Conservation (phyloP, 2,113 vertebrate genomes). For the Pantherophis guttatus region DNA sequence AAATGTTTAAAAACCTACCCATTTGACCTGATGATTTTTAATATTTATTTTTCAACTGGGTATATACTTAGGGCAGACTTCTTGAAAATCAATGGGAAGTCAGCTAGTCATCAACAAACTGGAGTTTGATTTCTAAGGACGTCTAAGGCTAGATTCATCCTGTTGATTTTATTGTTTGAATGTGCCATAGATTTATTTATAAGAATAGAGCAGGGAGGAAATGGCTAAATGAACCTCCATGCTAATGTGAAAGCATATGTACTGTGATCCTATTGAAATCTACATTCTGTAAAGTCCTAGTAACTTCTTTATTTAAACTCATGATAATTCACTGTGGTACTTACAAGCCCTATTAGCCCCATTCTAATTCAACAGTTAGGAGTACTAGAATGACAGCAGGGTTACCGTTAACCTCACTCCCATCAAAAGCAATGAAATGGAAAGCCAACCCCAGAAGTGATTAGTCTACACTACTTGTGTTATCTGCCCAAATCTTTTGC, state of each 20-base stretch:
- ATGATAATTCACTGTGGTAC: not conserved
- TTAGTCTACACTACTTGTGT: not conserved
- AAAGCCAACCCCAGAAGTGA: not conserved
- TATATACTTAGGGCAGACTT: not conserved
- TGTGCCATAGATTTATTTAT: not conserved
- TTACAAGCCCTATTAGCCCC: not conserved
- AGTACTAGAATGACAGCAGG: not conserved
- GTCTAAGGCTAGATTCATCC: not conserved
- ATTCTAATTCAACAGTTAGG: not conserved
- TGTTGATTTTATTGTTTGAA: not conserved
- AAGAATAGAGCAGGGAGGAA: not conserved
- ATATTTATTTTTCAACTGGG: not conserved
- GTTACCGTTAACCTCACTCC: not conserved
- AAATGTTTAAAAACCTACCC: not conserved
- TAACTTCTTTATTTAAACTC: not conserved
- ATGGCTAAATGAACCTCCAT: not conserved
- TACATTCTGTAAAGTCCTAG: not conserved
- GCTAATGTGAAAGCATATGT: not conserved
- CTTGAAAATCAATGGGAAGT: not conserved
- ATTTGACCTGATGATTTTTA: not conserved
- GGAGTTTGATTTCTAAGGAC: not conserved
- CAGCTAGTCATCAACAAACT: not conserved
- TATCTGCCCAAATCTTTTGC: not conserved
- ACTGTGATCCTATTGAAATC: not conserved
- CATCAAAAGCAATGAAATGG: not conserved